Evolutionary conservation across 2,797 vertebrate genomes (phyloP).

Genomic region (Girardinus metallicus): DNA sequence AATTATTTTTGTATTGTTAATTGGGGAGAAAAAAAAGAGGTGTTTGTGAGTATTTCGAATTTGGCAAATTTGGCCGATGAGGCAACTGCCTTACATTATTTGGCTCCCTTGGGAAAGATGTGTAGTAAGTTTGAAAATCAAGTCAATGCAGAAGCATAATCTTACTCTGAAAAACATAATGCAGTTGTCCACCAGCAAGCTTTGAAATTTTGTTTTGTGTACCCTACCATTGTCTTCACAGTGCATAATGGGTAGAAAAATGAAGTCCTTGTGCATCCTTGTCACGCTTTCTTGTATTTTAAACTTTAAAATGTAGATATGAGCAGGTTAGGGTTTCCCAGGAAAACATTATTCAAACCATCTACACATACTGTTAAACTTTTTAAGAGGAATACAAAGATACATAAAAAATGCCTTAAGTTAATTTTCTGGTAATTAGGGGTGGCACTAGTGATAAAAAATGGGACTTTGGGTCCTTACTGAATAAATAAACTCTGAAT

Average conservation of each 20-base stretch:
- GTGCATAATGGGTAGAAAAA: too few relatives aligned
- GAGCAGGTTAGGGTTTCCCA: neutral
- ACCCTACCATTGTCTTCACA: too few relatives aligned
- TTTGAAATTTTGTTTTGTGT: neutral
- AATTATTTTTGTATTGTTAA: neutral
- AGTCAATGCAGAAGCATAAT: neutral
- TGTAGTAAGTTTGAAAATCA: neutral
- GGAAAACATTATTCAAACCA: neutral
- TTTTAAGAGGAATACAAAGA: too few relatives aligned
- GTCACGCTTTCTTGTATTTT: neutral
- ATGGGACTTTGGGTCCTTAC: neutral
- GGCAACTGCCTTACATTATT: neutral
- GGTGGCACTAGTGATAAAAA: neutral
- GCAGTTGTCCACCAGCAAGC: neutral
- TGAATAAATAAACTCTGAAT: neutral
- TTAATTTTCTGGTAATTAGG: neutral
- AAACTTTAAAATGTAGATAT: neutral
- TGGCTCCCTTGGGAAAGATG: neutral
- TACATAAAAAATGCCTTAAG: too few relatives aligned
- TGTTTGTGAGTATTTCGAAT: too few relatives aligned
- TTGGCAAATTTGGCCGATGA: neutral
- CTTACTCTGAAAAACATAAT: neutral
- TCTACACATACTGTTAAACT: too few relatives aligned
- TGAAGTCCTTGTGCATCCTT: neutral
- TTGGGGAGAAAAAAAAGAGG: too few relatives aligned